phyloP scores from a whole-genome alignment of 2,797 vertebrate genomes.

The Lithobates pipiens region DNA sequence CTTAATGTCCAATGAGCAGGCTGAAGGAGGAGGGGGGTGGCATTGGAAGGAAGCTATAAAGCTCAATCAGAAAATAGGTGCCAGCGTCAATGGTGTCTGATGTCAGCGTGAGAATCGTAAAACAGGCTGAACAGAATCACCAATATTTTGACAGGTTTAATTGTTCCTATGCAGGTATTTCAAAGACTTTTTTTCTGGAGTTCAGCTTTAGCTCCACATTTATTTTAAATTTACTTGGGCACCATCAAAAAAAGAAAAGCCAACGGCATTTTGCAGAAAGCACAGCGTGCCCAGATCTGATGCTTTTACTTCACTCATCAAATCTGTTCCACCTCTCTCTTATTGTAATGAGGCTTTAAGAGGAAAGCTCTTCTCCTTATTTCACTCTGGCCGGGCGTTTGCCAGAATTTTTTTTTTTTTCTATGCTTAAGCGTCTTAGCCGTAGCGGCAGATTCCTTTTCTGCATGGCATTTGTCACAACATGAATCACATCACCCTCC shows the following conservation, averaged over 20 bases:
- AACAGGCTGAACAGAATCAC: too few species aligned
- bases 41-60: too few species aligned
- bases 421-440: conserved; percentile 31
- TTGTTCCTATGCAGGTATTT: too few species aligned
- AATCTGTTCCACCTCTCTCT: conserved; percentile 16
- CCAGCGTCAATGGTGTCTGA: too few species aligned
- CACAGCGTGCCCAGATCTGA: conserved; percentile 7
- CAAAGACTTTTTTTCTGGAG: too few species aligned
- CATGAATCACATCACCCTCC: conserved; percentile 51
- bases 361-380: conserved; percentile 24
- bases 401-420: conserved; percentile 24
- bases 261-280: neutral
- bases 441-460: conserved; percentile 35
- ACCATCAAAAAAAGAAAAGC: conserved; percentile 1
- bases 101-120: too few species aligned
- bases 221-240: conserved; percentile 5
- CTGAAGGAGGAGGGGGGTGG: too few species aligned
- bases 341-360: conserved; percentile 1
- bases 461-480: conserved; percentile 61
- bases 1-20: too few species aligned
- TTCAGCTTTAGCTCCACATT: neutral
- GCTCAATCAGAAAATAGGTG: too few species aligned
- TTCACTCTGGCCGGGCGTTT: neutral
- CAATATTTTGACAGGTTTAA: too few species aligned
- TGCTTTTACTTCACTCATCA: conserved; percentile 18